Evolutionary conservation across 2,888 invertebrate species (phyloP).

Genomic region (Microctonus brassicae): DNA sequence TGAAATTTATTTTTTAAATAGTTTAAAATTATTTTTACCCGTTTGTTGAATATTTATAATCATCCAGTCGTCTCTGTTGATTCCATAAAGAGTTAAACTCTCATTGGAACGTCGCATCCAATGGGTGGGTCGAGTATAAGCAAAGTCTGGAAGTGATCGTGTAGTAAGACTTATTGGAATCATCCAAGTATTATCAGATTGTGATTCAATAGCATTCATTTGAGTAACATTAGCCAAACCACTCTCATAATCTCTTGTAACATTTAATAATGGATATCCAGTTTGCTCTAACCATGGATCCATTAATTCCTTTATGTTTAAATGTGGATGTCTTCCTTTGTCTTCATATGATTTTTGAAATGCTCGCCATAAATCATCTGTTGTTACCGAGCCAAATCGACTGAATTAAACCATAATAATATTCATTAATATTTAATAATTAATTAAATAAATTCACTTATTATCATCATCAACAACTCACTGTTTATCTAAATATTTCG

Average conservation of each 20-base stretch:
- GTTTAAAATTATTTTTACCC: conserved; percentile 57
- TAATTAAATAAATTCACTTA: background rate
- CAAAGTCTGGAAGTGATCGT: conserved; percentile 68
- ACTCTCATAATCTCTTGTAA: conserved; percentile 55
- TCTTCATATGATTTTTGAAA: conserved; percentile 44
- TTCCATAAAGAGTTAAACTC: conserved; percentile 58
- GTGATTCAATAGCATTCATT: conserved; percentile 23
- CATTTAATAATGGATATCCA: conserved; percentile 67
- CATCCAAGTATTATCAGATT: conserved; percentile 52
- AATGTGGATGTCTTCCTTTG: conserved; percentile 54
- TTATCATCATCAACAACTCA: conserved; percentile 58
- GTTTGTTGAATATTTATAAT: conserved; percentile 55
- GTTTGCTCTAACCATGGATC: conserved; percentile 69
- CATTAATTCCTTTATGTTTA: conserved; percentile 53
- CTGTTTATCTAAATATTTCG: conserved; percentile 68
- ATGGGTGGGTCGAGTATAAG: conserved; percentile 69
- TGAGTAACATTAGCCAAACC: conserved; percentile 45
- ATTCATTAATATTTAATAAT: conserved; percentile 26
- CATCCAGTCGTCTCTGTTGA: conserved; percentile 52
- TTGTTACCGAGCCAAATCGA: conserved; percentile 42
- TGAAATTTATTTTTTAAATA: conserved; percentile 6
- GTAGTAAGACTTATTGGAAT: conserved; percentile 72
- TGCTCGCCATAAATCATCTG: conserved; percentile 50
- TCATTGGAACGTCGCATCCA: conserved; percentile 65
- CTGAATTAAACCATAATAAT: conserved; percentile 19